phyloP scores from a whole-genome alignment of 2,888 invertebrate genomes.

The Nemoura dubitans region DNA sequence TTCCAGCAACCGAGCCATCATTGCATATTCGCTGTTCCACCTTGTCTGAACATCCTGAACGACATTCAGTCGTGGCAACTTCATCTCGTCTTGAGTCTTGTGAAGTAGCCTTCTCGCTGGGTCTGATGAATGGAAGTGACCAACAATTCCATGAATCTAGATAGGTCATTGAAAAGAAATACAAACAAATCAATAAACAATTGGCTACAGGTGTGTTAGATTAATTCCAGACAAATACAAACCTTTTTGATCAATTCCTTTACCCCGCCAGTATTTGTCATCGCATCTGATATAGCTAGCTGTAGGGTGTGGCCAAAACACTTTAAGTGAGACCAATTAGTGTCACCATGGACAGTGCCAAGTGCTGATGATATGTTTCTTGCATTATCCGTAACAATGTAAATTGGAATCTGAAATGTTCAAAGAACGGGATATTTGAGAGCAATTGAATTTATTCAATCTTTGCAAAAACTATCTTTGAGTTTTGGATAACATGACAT shows the following conservation, averaged over 20 bases:
- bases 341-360: background rate
- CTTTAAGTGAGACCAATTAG: background rate
- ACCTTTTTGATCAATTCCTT: conserved; percentile 20
- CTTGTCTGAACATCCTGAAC: conserved; percentile 28
- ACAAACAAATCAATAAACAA: conserved; percentile 3
- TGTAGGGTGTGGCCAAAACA: conserved; percentile 32
- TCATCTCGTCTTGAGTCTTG: background rate
- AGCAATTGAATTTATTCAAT: background rate
- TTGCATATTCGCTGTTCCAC: conserved; percentile 36
- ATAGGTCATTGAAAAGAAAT: conserved; percentile 3
- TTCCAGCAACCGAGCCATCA: conserved; percentile 24
- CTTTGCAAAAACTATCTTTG: background rate
- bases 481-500: background rate
- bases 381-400: conserved; percentile 35
- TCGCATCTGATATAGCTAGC: conserved; percentile 16
- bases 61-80: conserved; percentile 8
- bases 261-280: background rate
- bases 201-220: no score
- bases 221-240: background rate
- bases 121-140: conserved; percentile 28
- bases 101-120: conserved; percentile 26
- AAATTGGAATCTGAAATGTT: conserved; percentile 18
- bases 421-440: background rate
- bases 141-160: conserved; percentile 24
- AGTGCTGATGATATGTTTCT: conserved; percentile 33